Base-by-base conservation (phyloP, 2,113 vertebrate genomes). In the Pyrgilauda ruficollis region DNA sequence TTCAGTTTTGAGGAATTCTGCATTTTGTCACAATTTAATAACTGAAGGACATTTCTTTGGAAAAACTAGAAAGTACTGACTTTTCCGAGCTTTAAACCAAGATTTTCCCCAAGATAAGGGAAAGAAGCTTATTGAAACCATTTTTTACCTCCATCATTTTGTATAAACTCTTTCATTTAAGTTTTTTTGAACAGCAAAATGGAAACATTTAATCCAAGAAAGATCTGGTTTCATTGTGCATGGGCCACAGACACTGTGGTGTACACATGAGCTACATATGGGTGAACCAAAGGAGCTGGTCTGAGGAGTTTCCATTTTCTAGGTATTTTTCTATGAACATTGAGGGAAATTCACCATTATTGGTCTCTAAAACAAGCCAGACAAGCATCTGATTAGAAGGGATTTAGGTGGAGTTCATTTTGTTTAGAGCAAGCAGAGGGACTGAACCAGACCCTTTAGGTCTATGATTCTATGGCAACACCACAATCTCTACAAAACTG, bases 381-480 rank as follows among this genome's bases (percentile, higher is more conserved):
- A 84, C 19, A 62, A 80, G 26, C 27, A 69, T 66, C 61, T 77
- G 33, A 79, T 75, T 70, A 80, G 73, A 80, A 67, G 67, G 84
- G 18, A 46, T 70, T 93, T 67, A 77, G 68, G 72, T 75, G 53
- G 82, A 77, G 72, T 14, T 85, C 58, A 56, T 76, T 82, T 61
- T 75, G 58, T 41, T 58, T 62, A 83, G 78, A 79, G 69, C 56
- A 84, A 63, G 70, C 85, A 83, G 67, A 80, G 47, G 46, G 62
- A 69, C 70, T 73, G 78, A 58, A 74, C 47, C n/a, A 74, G 83
- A 72, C 84, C 89, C 86, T 46, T 53, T 84, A 64, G 91, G 81
- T 81, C 81, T 90, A 85, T 81, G 92, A 90, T 61, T 90, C 93
- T 96, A 91, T 94, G 94, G 94, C 90, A 96, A 96, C 90, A 90